Evolutionary conservation across 64 coral and sea anemone species (phyloP), one percentile per base, ranked within the genome.

Genomic region (Montipora efflorescens): DNA sequence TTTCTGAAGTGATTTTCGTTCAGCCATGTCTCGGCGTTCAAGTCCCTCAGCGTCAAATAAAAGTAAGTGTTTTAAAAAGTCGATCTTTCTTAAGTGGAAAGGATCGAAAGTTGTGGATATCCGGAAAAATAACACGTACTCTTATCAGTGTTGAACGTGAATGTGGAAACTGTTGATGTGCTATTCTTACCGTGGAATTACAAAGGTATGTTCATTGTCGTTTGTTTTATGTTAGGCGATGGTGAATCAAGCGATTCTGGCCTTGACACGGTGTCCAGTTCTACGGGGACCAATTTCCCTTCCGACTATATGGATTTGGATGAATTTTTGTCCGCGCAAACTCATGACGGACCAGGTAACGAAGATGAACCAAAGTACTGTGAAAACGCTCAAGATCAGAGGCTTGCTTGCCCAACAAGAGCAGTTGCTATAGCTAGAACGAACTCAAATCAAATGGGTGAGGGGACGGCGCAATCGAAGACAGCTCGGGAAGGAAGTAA

Each of bases 221-320:
- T 78, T 78, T 48, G 5, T 47, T 49, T 86, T 72, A 1, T 13
- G 20, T 55, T 64, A 53, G 77, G 25, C 22, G 87, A 90, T 18
- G 58, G 88, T 16, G 92, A 94, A 22, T 89, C 91, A 6, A 88
- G 86, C 67, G 92, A 94, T 52, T 89, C 88, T 85, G 93, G 93
- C 18, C 58, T 95, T 8, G 87, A 90, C 12, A 85, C 93, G 0
- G 51, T 90, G 14, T 90, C 88, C 5, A 47, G 68, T 10, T 74
- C 88, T 0, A 72, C 90, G 0, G 70, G 87, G 7, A 58, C 50
- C 6, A 84, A 50, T n/a, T 79, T 95, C 43, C 80, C 93, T 16
- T 72, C 93, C n/a, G 87, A 90, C 83, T 95, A 90, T 20, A 90
- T 95, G 93, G 93, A 95, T 57, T 44, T 95, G 7, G 93, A 95